Percentiles rank a stretch among this genome's conserved stretches.
phyloP scores from a whole-genome alignment of 1,140 invertebrate species.

The Zaprionus capensis region DNA sequence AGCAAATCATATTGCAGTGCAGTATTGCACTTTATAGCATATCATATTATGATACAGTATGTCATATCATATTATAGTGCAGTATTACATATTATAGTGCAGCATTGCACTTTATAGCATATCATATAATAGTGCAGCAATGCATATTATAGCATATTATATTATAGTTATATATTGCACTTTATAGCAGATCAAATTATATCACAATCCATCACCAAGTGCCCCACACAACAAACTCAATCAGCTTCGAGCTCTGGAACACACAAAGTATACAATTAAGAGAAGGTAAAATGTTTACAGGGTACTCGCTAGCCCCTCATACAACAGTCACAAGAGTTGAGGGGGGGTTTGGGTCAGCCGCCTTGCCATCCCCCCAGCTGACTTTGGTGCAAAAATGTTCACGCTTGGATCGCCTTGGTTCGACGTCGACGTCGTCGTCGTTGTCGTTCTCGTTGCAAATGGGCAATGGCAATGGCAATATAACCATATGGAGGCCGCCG shows the following conservation, averaged over 20 bases:
- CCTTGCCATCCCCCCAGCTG: background rate
- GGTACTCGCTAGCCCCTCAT: background rate
- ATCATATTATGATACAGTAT: too few species aligned
- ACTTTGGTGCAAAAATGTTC: conserved; percentile 61
- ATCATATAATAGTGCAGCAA: too few species aligned
- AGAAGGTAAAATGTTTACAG: background rate
- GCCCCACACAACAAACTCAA: too few species aligned
- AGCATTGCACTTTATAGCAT: too few species aligned
- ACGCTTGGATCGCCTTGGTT: conserved; percentile 57
- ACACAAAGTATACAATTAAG: background rate
- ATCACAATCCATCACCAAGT: too few species aligned
- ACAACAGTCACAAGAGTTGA: background rate
- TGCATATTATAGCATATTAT: too few species aligned
- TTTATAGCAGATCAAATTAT: too few species aligned
- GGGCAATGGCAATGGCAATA: conserved; percentile 48
- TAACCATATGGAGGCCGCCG: conserved; percentile 39
- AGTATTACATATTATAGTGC: too few species aligned
- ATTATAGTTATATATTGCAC: too few species aligned
- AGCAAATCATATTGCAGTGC: background rate
- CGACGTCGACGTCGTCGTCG: conserved; percentile 20
- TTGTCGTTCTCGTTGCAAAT: conserved; percentile 37
- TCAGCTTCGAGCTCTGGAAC: too few species aligned
- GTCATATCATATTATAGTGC: too few species aligned
- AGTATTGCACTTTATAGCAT: background rate
- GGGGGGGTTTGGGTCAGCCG: conserved; percentile 34